These are phyloP conservation scores for Augochlora pura DNA, from an alignment of 1,140 invertebrate species.

Conservation along the genomic window DNA sequence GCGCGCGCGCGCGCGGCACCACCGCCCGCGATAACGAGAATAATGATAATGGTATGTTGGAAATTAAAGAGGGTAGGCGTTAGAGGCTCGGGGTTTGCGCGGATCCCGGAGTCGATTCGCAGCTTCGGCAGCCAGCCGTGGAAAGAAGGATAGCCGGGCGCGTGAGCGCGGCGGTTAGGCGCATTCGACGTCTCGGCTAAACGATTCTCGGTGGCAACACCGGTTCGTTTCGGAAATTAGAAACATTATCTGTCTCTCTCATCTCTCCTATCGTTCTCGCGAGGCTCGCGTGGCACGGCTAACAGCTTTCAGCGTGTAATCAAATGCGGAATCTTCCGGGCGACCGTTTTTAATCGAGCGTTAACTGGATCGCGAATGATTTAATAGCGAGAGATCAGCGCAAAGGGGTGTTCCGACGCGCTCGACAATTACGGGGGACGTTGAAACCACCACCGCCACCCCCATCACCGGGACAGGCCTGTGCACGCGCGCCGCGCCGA, in stretches of 20 bases:
- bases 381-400: neutral
- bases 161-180: too few species aligned
- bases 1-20: too few species aligned
- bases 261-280: constrained; percentile 54
- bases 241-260: constrained; percentile 63
- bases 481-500: neutral
- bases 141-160: too few species aligned
- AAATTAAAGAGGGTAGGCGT: too few species aligned
- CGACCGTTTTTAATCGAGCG: constrained; percentile 19
- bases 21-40: too few species aligned
- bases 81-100: too few species aligned
- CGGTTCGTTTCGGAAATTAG: constrained; percentile 65
- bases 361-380: neutral
- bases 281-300: neutral
- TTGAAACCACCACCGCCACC: too few species aligned
- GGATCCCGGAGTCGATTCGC: too few species aligned
- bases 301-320: constrained; percentile 44
- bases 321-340: constrained; percentile 42
- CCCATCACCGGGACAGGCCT: neutral
- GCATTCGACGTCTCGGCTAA: constrained; percentile 29
- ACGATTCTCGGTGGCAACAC: constrained; percentile 24
- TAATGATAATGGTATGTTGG: too few species aligned
- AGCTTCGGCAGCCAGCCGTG: too few species aligned
- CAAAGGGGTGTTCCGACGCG: too few species aligned
- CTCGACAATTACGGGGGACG: neutral